A percentile compares a stretch with the other conserved stretches of the same genome.
Evolutionary conservation across 2,797 vertebrate genomes (phyloP).

Genomic region (Aythya fuligula): DNA sequence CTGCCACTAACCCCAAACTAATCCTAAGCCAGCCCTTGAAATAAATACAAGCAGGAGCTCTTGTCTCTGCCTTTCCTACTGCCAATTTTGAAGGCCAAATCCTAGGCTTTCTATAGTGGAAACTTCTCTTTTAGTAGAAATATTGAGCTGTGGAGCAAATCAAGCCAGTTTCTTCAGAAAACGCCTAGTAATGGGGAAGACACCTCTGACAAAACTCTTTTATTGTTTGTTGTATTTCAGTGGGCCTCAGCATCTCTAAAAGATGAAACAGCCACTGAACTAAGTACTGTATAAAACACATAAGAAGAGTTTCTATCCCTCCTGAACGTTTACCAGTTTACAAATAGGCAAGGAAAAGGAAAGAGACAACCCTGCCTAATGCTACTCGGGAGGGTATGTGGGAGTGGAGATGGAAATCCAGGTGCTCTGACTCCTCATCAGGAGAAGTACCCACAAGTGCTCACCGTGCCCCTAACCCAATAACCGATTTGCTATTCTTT

Average conservation of each 20-base stretch:
- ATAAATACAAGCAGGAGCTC: neutral
- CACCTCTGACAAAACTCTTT: neutral
- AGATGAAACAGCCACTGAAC: neutral
- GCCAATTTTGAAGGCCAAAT: neutral
- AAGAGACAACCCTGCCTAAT: neutral
- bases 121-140: neutral
- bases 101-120: neutral
- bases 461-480: fast-evolving
- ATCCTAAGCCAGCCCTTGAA: neutral
- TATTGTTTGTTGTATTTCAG: neutral
- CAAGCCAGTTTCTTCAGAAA: neutral
- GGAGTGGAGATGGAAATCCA: neutral
- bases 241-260: neutral
- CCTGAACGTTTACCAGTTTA: neutral
- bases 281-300: neutral
- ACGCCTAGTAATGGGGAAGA: neutral
- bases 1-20: neutral
- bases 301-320: neutral
- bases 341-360: neutral
- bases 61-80: neutral
- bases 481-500: neutral
- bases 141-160: neutral
- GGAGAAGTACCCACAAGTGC: neutral
- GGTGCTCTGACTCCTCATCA: neutral
- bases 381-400: neutral